Evolutionary conservation across 2,113 vertebrate species (phyloP).

Genomic region (Vidua chalybeata): DNA sequence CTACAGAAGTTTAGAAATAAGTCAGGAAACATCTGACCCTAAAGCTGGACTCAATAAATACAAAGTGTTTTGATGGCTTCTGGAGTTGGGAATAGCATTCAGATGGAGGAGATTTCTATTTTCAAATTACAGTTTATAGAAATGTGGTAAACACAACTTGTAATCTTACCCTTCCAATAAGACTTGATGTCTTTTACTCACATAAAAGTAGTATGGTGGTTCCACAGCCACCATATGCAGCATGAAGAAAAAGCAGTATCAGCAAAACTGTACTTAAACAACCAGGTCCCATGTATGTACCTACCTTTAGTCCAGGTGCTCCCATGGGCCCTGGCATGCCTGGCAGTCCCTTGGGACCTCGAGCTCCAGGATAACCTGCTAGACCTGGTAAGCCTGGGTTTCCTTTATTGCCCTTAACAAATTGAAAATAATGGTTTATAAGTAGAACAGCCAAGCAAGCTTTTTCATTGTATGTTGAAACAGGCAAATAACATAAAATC

Average conservation of each 20-base stretch:
- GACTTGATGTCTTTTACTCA: background rate
- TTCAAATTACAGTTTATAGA: background rate
- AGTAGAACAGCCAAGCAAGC: background rate
- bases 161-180: background rate
- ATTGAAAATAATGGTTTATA: conserved; percentile 13
- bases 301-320: conserved; percentile 88
- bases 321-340: conserved; percentile 84
- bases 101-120: background rate
- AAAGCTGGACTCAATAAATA: background rate
- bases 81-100: background rate
- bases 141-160: background rate
- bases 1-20: background rate
- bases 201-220: background rate
- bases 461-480: background rate
- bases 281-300: conserved; percentile 49
- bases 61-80: background rate
- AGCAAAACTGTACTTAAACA: background rate
- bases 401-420: conserved; percentile 83
- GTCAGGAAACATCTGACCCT: background rate
- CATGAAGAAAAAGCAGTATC: background rate
- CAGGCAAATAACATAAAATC: background rate
- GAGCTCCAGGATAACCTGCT: conserved; percentile 83
- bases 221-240: background rate
- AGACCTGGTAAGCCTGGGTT: conserved; percentile 78
- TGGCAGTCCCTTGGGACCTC: conserved; percentile 81